A percentile compares a stretch with the other conserved stretches of the same genome.
phyloP scores from a whole-genome alignment of 2,888 invertebrate species.

The Thereva nobilitata region DNA sequence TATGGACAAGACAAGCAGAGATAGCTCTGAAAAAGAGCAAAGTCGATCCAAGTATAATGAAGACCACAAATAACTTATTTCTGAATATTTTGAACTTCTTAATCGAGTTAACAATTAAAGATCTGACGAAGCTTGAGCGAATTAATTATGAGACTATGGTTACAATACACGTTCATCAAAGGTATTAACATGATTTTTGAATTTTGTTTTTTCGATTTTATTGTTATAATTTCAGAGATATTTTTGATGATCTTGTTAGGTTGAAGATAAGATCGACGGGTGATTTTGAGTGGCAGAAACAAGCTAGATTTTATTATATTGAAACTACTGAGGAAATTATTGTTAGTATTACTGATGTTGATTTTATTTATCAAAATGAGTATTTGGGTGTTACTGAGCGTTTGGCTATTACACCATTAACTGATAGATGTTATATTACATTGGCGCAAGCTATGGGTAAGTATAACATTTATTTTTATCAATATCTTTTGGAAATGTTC shows the following conservation, averaged over 20 bases:
- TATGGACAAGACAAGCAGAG: constrained; percentile 86
- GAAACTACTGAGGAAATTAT: constrained; percentile 75
- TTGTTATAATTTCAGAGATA: constrained; percentile 65
- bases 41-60: constrained; percentile 77
- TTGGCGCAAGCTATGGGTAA: constrained; percentile 80
- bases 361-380: constrained; percentile 85
- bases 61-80: constrained; percentile 76
- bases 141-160: constrained; percentile 85
- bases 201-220: background rate
- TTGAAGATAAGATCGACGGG: constrained; percentile 67
- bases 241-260: constrained; percentile 79
- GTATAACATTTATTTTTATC: background rate
- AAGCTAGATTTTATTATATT: constrained; percentile 82
- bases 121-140: constrained; percentile 73
- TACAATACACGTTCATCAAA: constrained; percentile 90
- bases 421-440: constrained; percentile 90
- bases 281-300: constrained; percentile 93
- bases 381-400: constrained; percentile 86
- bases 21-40: constrained; percentile 71
- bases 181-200: constrained; percentile 48
- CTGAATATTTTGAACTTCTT: constrained; percentile 77
- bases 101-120: constrained; percentile 82
- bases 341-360: constrained; percentile 82
- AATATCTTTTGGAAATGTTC: background rate
- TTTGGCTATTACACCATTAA: constrained; percentile 86